Evolutionary conservation across 37 sponge, comb jelly and placozoan genomes (phyloP).

Genomic region (Geodia barretti): DNA sequence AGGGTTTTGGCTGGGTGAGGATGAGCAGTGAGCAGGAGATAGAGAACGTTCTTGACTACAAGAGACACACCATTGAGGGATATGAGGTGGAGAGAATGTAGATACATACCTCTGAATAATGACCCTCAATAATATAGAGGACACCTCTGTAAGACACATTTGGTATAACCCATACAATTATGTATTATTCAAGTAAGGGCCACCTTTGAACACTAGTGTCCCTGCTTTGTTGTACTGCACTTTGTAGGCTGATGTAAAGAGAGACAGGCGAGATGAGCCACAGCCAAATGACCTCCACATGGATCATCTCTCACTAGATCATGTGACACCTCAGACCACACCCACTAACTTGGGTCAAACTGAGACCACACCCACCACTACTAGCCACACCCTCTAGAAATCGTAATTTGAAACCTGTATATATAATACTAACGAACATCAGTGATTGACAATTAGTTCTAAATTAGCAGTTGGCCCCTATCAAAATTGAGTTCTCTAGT

Average conservation of each 20-base stretch:
- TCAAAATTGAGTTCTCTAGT: not conserved
- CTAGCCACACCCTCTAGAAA: not conserved
- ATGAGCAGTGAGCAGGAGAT: conserved; percentile 3
- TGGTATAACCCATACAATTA: too few relatives aligned
- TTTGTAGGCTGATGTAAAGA: not conserved
- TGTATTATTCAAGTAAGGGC: too few relatives aligned
- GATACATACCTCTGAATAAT: too few relatives aligned
- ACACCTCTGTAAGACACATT: too few relatives aligned
- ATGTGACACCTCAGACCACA: too few relatives aligned
- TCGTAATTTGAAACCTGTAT: not conserved
- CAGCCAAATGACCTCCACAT: not conserved
- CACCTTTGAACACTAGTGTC: too few relatives aligned
- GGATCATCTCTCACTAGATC: too few relatives aligned
- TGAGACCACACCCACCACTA: not conserved
- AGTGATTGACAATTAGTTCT: not conserved
- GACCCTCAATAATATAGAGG: too few relatives aligned
- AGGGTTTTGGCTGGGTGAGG: conserved; percentile 45
- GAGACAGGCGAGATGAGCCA: not conserved
- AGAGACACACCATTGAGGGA: conserved; percentile 20
- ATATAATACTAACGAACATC: not conserved
- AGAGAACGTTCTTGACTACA: conserved; percentile 1
- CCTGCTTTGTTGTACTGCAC: not conserved
- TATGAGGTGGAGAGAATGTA: too few relatives aligned
- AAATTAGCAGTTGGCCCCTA: too few relatives aligned
- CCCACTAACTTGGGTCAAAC: not conserved